phyloP scores from a whole-genome alignment of 2,888 invertebrate genomes.

The Athalia rosae region DNA sequence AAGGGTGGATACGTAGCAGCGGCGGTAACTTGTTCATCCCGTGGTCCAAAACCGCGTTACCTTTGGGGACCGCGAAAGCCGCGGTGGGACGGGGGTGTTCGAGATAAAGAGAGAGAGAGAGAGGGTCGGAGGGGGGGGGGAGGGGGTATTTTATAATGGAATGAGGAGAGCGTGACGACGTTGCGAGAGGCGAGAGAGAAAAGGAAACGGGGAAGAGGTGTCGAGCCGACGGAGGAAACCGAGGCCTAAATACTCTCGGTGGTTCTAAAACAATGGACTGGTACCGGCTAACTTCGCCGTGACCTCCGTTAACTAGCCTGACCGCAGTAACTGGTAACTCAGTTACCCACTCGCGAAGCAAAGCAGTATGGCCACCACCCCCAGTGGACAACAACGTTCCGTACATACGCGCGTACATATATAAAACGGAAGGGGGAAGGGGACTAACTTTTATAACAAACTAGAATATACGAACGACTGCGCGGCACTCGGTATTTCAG shows the following conservation, averaged over 20 bases:
- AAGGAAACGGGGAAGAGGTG: constrained; percentile 12
- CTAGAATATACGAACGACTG: neutral
- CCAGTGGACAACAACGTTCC: constrained; percentile 31
- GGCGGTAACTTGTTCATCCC: constrained; percentile 61
- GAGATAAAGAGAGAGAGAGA: constrained; percentile 33
- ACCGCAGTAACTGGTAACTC: constrained; percentile 67
- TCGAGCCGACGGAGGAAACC: constrained; percentile 44
- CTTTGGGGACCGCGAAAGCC: constrained; percentile 46
- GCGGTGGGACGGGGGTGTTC: constrained; percentile 45
- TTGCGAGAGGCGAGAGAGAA: constrained; percentile 12
- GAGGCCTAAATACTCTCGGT: constrained; percentile 66
- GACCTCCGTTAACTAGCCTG: constrained; percentile 67
- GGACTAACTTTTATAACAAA: constrained; percentile 22
- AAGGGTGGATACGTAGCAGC: constrained; percentile 14
- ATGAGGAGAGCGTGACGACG: constrained; percentile 34
- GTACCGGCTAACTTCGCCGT: constrained; percentile 64
- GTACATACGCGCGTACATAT: neutral
- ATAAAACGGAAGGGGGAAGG: neutral
- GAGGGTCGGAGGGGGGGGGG: neutral
- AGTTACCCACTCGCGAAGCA: constrained; percentile 56
- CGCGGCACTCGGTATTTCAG: neutral
- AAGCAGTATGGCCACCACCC: constrained; percentile 38
- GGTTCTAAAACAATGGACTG: constrained; percentile 66
- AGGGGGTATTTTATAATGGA: neutral
- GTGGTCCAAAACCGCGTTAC: constrained; percentile 62